Base-by-base conservation (phyloP, 2,113 vertebrate genomes). In the Rhea pennata region DNA sequence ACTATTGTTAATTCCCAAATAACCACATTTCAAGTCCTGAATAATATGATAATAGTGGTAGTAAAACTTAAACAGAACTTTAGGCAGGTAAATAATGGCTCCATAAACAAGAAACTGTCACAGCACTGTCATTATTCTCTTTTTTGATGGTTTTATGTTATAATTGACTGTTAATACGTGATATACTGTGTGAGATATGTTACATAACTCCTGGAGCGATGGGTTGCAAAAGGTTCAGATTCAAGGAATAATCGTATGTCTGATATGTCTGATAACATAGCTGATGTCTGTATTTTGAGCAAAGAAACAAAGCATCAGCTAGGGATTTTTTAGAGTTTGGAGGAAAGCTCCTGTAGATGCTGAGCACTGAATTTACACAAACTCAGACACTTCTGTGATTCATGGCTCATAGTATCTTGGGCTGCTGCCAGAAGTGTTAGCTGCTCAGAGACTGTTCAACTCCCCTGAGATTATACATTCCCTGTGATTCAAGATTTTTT, bases 401-500 rank as follows among this genome's bases (percentile, higher is more conserved):
- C 88, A 95, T 48, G 50, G 86, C 95, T 95, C 86, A 79, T 70
- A 72, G 64, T 91, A 9, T 59, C 89, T 88, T 94, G 89, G 91
- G 74, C 53, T 42, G 39, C 56, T 91, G 94, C 86, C 94, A 96
- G 11, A 73, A 75, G 17, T 42, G 53, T 95, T 90, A 94, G 50
- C 62, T 96, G 78, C 78, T 95, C 80, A 84, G 86, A 88, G 87
- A 29, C 72, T 78, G 44, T 50, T 84, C 80, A 78, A n/a, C 77
- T 95, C 94, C 65, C 78, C 72, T 62, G 86, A 94, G 78, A 93
- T 40, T 90, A 94, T 48, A 83, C 94, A 80, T 66, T 89, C 80
- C 72, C 89, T 70, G 50, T 91, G 95, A 94, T n/a, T 59, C 42
- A 92, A 91, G 90, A 82, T 54, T 82, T 93, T 93, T 94, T 94